phyloP scores from a whole-genome alignment of 2,797 vertebrate genomes.

The Darevskia nairensis region DNA sequence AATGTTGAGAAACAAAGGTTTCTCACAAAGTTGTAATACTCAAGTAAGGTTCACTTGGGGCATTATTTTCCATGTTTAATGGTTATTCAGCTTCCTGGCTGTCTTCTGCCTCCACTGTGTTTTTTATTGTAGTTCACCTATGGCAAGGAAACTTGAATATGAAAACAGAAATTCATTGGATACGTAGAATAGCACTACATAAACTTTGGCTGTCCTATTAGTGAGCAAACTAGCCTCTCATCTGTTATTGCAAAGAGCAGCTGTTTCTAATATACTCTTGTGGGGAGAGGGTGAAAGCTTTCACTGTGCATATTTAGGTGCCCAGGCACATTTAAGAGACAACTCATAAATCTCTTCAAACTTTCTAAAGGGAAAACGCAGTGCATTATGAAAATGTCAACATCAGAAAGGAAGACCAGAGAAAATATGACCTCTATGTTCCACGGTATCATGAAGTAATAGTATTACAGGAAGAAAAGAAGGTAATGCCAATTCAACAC shows the following conservation, averaged over 20 bases:
- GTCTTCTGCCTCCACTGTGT: slow-evolving; percentile 16
- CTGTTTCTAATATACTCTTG: slow-evolving; percentile 44
- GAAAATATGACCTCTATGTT: slow-evolving; percentile 72
- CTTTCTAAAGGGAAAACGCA: slow-evolving; percentile 76
- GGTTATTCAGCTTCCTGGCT: background rate
- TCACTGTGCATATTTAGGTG: slow-evolving; percentile 64
- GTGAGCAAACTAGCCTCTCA: slow-evolving; percentile 48
- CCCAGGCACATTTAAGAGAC: slow-evolving; percentile 62
- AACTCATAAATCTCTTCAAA: slow-evolving; percentile 72
- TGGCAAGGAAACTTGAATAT: slow-evolving; percentile 17
- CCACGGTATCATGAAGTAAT: slow-evolving; percentile 82
- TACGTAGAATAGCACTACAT: slow-evolving; percentile 25
- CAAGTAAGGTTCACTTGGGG: background rate
- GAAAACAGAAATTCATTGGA: slow-evolving; percentile 35
- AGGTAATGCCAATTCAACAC: slow-evolving; percentile 61
- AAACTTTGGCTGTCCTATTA: slow-evolving; percentile 33
- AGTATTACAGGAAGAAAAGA: slow-evolving; percentile 72
- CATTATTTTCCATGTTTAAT: background rate
- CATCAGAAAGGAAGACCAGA: slow-evolving; percentile 77
- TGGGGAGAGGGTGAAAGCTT: slow-evolving; percentile 29
- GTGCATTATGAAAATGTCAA: slow-evolving; percentile 80
- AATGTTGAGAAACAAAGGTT: background rate
- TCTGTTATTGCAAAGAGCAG: slow-evolving; percentile 58
- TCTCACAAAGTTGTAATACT: slow-evolving; percentile 27
- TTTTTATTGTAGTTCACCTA: background rate